Conservation (phyloP, 2,797 vertebrate species). For the Todus mexicanus region DNA sequence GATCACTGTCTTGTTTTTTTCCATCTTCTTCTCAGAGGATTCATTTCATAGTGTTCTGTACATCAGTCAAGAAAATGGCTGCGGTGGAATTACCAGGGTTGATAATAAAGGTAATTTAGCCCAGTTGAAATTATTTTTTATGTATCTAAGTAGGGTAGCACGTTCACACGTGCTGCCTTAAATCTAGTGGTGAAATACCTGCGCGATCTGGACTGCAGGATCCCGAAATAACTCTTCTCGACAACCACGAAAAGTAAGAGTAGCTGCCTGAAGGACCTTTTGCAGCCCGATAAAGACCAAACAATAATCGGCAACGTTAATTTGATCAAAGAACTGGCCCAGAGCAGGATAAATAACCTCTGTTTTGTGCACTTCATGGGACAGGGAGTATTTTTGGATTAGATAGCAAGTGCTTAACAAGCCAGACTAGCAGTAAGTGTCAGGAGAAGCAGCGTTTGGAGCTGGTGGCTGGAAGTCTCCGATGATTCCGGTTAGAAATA, state of each 20-base stretch:
- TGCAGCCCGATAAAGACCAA: neutral
- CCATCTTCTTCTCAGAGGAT: slow-evolving; percentile 73
- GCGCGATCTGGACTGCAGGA: neutral
- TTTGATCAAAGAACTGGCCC: slow-evolving; percentile 15
- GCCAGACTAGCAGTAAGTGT: slow-evolving; percentile 1
- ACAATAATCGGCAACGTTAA: neutral
- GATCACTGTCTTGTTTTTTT: slow-evolving; percentile 77
- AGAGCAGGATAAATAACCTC: neutral
- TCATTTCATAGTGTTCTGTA: slow-evolving; percentile 72
- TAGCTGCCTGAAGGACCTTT: neutral
- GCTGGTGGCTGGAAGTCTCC: neutral
- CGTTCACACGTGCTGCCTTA: slow-evolving; percentile 11
- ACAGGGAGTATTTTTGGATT: slow-evolving; percentile 42
- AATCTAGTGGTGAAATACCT: slow-evolving; percentile 45
- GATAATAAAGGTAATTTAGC: slow-evolving; percentile 75
- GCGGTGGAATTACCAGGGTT: slow-evolving; percentile 67
- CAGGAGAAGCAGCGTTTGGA: neutral
- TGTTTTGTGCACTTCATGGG: slow-evolving; percentile 9
- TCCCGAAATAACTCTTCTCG: neutral
- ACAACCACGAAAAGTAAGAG: neutral
- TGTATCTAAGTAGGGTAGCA: slow-evolving; percentile 51
- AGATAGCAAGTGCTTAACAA: slow-evolving; percentile 41
- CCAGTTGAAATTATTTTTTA: slow-evolving; percentile 64
- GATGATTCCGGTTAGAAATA: neutral
- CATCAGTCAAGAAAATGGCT: slow-evolving; percentile 75